phyloP scores from a whole-genome alignment of 1,140 invertebrate genomes.

The Euwallacea fornicatus region DNA sequence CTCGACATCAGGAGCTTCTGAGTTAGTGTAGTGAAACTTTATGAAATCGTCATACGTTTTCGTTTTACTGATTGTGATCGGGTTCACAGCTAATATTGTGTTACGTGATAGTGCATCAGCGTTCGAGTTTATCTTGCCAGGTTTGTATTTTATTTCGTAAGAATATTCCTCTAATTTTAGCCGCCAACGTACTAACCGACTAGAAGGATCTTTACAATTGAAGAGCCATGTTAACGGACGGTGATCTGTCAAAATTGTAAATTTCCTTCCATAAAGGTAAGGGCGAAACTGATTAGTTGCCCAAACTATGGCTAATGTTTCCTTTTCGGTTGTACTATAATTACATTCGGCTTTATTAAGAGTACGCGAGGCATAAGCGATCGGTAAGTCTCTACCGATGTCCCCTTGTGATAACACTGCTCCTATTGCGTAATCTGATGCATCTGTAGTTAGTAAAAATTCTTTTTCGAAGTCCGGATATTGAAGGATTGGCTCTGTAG shows the following conservation, averaged over 20 bases:
- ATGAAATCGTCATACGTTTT: conserved; percentile 44
- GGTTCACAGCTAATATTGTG: conserved; percentile 4
- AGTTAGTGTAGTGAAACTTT: conserved; percentile 45
- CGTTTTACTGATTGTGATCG: neutral
- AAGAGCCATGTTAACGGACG: conserved; percentile 48
- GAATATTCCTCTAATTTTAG: conserved; percentile 54
- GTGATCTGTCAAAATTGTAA: conserved; percentile 31
- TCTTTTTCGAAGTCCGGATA: conserved; percentile 48
- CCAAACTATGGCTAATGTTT: conserved; percentile 48
- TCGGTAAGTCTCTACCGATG: conserved; percentile 42
- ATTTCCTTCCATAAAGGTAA: conserved; percentile 32
- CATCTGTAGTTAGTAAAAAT: conserved; percentile 54
- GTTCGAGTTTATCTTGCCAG: conserved; percentile 50
- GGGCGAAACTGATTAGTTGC: conserved; percentile 28
- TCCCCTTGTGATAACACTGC: conserved; percentile 45
- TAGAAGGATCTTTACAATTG: conserved; percentile 52
- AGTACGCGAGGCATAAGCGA: conserved; percentile 44
- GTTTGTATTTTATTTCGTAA: conserved; percentile 55
- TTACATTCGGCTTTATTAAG: conserved; percentile 44
- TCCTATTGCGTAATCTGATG: conserved; percentile 49
- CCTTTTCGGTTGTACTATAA: conserved; percentile 43
- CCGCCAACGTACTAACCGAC: conserved; percentile 55
- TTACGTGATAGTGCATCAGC: conserved; percentile 50
- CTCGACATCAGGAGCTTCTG: conserved; percentile 36
- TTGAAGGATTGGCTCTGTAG: conserved; percentile 51